Evolutionary conservation across 2,888 invertebrate genomes (phyloP), one percentile per base, ranked within the genome.

Genomic region (Ochropleura plecta): DNA sequence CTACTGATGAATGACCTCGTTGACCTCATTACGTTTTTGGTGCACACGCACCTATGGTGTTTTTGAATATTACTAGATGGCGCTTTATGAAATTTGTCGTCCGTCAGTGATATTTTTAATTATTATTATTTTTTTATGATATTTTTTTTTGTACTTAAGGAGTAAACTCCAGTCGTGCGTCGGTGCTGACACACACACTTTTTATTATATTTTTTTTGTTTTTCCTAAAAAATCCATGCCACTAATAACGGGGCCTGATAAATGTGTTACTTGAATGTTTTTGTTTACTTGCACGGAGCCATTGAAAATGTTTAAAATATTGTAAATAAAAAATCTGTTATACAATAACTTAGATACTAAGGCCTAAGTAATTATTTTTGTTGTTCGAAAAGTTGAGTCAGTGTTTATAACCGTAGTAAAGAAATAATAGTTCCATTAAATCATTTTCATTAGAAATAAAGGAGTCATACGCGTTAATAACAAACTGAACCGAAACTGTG

Each of bases 391-490:
- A 67, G 48, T 59, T 81, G 14, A 49, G 46, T 48, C 53, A 46
- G 30, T 20, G 70, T 69, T 9, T 64, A 16, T 53, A n/a, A 64
- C 40, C 2, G 42, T 51, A 49, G 44, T 64, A 9, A 66, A 71
- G 20, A 57, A 59, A 20, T 67, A 42, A 65, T 62, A 1, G 40
- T 71, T 71, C n/a, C 69, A 72, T 55, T 69, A 40, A 71, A 71
- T 68, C 40, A 66, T 64, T 71, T 82, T 72, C 68, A 72, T 79
- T 73, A 73, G 55, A 68, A 76, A 48, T 70, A 72, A 80, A 79
- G 51, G 30, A 62, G 59, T 67, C 48, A 81, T n/a, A 65, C 64
- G 63, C 71, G 63, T 65, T 70, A 65, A 42, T 77, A 49, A 20
- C 62, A 20, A 68, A 65, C 49, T 53, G 63, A 68, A 59, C 44